Base-by-base conservation (phyloP, 1,140 invertebrate species). In the Hyles euphorbiae region DNA sequence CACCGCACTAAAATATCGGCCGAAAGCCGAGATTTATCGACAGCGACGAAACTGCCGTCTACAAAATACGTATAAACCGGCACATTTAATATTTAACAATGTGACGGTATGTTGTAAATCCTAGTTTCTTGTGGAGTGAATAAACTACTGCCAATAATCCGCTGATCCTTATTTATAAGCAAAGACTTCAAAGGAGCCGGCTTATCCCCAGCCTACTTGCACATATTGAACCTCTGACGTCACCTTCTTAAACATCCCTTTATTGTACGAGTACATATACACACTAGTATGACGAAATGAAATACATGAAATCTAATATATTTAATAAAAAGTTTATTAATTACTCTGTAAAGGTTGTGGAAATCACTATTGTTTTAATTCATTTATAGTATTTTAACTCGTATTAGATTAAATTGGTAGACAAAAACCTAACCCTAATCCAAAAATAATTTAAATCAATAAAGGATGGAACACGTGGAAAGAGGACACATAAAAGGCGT, bases 121-220 rank as follows among this genome's bases (percentile, higher is more conserved):
- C 65, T 74, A 60, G 68, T 70, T 69, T 70, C 65, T 74, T 66
- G 60, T 65, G 67, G 67, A 78, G 67, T 78, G 74, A 80, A 80
- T 77, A 74, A 69, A 68, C 64, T 63, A 67, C 76, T 76, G 68
- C 65, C 72, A 80, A 81, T 82, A 84, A 80, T 81, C 76, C 74
- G 53, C 56, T 82, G 76, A 84, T 74, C 78, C 74, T 81, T 84
- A 84, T 84, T 84, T 84, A 84, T 76, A 79, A 67, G 65, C 67
- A 46, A 62, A 53, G 69, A 58, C 54, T 61, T 52, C 58, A 57
- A 63, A 58, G 66, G 55, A 56, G 46, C 50, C 49, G 50, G 58
- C 46, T 63, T 66, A 66, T 55, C 36, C 53, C 43, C 10, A 53
- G 50, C 58, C 55, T 55, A 58, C 53, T 54, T 57, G 54, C 60